Evolutionary conservation across 2,888 invertebrate species (phyloP).

Genomic region (Heliconius erato): DNA sequence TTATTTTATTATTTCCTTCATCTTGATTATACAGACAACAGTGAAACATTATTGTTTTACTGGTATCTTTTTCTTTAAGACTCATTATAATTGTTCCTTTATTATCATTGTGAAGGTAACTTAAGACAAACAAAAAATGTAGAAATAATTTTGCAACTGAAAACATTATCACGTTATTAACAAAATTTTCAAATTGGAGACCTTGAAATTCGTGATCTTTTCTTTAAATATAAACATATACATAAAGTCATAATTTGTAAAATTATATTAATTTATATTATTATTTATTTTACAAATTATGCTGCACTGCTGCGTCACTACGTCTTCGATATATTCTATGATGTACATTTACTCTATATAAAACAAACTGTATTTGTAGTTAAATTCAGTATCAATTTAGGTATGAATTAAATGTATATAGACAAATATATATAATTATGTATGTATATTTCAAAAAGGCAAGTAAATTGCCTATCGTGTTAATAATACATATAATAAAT

Average conservation of each 20-base stretch:
- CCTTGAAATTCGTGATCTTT: conserved; percentile 2
- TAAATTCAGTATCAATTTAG: too few relatives aligned
- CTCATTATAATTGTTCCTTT: not conserved
- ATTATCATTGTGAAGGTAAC: not conserved
- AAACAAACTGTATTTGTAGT: too few relatives aligned
- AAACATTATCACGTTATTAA: not conserved
- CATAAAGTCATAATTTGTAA: not conserved
- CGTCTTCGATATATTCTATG: not conserved
- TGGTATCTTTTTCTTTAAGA: not conserved
- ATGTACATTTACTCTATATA: not conserved
- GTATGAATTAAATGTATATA: too few relatives aligned
- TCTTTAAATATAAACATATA: conserved; percentile 7
- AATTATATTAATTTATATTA: not conserved
- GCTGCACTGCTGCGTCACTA: not conserved
- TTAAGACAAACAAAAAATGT: conserved; percentile 6
- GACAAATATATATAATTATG: too few relatives aligned
- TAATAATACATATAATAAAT: too few relatives aligned
- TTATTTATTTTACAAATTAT: too few relatives aligned
- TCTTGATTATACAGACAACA: not conserved
- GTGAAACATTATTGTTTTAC: not conserved
- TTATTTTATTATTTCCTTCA: not conserved
- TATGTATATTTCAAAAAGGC: too few relatives aligned
- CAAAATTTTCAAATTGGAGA: not conserved
- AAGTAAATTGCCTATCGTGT: too few relatives aligned
- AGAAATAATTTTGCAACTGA: not conserved